phyloP scores from a whole-genome alignment of 2,113 vertebrate species.

The Tenrec ecaudatus region DNA sequence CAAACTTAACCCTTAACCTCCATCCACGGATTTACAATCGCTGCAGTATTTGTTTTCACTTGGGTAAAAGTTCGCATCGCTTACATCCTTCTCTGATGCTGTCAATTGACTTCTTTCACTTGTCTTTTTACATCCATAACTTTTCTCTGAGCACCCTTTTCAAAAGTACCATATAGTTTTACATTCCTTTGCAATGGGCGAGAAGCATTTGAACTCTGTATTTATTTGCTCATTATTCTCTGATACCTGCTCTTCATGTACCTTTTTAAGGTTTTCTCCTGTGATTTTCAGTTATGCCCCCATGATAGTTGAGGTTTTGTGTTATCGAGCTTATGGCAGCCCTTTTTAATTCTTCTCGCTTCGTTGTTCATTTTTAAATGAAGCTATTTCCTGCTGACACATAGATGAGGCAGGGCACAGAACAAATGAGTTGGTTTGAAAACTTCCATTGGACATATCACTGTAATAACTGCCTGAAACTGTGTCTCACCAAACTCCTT shows the following conservation, averaged over 20 bases:
- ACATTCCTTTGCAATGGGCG: neutral
- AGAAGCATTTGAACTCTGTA: neutral
- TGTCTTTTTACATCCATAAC: neutral
- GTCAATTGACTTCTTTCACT: neutral
- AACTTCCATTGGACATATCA: neutral
- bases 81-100: neutral
- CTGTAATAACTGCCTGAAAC: neutral
- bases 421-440: neutral
- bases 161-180: neutral
- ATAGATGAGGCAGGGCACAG: neutral
- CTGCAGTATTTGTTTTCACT: neutral
- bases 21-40: neutral
- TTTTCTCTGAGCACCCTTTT: neutral
- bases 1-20: neutral
- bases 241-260: neutral
- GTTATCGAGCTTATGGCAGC: too few relatives aligned
- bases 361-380: constrained; percentile 16
- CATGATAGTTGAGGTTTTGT: too few relatives aligned
- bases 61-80: neutral
- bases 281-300: neutral
- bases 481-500: neutral
- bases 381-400: constrained; percentile 12
- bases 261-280: neutral
- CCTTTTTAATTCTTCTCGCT: neutral
- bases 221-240: constrained; percentile 22